Conservation (phyloP, 2,113 vertebrate species). For the Parotia lawesii region DNA sequence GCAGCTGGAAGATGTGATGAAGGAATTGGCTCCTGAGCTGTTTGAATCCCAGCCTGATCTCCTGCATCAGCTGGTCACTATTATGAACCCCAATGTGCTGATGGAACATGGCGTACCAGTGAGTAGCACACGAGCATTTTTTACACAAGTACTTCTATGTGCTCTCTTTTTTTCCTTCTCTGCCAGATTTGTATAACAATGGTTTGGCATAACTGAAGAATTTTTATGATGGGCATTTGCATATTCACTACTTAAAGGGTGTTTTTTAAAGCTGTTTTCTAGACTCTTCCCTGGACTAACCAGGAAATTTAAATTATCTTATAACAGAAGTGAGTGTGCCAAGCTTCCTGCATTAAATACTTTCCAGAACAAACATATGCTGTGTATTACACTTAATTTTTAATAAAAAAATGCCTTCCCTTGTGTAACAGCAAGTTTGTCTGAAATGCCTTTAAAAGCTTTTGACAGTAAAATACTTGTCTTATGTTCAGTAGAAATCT, state of each 20-base stretch:
- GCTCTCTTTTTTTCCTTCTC: not conserved
- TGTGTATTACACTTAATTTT: not conserved
- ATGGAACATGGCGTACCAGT: constrained; percentile 98
- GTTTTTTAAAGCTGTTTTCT: not conserved
- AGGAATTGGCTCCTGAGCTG: constrained; percentile 91
- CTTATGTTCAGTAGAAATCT: not conserved
- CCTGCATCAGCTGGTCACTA: constrained; percentile 95
- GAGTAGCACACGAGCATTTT: constrained; percentile 47
- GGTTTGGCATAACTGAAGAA: not conserved
- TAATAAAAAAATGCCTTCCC: not conserved
- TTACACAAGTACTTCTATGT: not conserved
- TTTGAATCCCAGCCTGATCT: constrained; percentile 97
- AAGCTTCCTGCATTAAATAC: not conserved
- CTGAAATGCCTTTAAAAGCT: not conserved
- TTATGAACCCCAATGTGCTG: constrained; percentile 97
- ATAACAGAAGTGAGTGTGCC: not conserved
- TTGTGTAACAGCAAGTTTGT: not conserved
- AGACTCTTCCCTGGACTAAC: not conserved
- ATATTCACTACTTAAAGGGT: not conserved
- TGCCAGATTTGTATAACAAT: not conserved
- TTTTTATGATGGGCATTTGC: not conserved
- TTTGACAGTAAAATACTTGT: not conserved
- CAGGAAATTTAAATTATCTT: not conserved
- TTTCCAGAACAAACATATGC: not conserved
- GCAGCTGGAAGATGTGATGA: constrained; percentile 95